These are phyloP conservation scores for Limenitis camilla DNA, from an alignment of 2,888 invertebrate genomes.

Conservation along the genomic window DNA sequence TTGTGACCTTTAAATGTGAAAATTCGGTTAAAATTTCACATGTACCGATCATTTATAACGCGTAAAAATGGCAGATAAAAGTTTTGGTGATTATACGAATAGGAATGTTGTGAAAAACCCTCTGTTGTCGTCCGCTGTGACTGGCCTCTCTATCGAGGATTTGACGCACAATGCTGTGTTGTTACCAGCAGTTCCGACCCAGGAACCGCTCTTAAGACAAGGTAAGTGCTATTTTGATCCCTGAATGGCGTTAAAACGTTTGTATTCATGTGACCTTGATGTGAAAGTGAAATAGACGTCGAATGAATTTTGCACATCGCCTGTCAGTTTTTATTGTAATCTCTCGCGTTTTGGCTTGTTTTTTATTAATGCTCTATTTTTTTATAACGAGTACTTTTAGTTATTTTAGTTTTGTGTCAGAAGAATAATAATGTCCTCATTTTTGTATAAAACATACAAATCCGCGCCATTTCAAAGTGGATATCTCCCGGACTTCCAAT, in stretches of 20 bases:
- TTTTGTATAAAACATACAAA: conserved; percentile 57
- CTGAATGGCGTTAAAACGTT: conserved; percentile 33
- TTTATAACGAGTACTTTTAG: too few relatives aligned
- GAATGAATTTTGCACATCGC: conserved; percentile 25
- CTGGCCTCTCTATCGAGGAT: conserved; percentile 82
- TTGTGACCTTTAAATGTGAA: conserved; percentile 71
- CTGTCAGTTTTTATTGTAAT: conserved; percentile 36
- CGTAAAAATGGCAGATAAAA: conserved; percentile 62
- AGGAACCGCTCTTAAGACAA: conserved; percentile 53
- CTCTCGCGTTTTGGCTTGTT: conserved; percentile 9
- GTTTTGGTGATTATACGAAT: conserved; percentile 61
- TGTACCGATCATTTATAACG: conserved; percentile 41
- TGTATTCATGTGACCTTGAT: conserved; percentile 40
- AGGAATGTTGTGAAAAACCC: conserved; percentile 77
- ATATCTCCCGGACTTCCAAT: conserved; percentile 45
- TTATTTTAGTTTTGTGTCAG: neutral
- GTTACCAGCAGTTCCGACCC: conserved; percentile 75
- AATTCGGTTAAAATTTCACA: conserved; percentile 56
- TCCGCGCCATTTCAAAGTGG: conserved; percentile 56
- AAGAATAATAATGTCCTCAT: conserved; percentile 41
- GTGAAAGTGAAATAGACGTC: conserved; percentile 21
- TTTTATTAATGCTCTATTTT: conserved; percentile 3
- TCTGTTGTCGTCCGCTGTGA: conserved; percentile 81
- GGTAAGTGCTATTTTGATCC: conserved; percentile 59
- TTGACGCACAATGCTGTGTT: conserved; percentile 81